Percentiles rank a stretch among this genome's conserved stretches.
phyloP scores from a whole-genome alignment of 2,888 invertebrate genomes.

The Cremastinae sp. region DNA sequence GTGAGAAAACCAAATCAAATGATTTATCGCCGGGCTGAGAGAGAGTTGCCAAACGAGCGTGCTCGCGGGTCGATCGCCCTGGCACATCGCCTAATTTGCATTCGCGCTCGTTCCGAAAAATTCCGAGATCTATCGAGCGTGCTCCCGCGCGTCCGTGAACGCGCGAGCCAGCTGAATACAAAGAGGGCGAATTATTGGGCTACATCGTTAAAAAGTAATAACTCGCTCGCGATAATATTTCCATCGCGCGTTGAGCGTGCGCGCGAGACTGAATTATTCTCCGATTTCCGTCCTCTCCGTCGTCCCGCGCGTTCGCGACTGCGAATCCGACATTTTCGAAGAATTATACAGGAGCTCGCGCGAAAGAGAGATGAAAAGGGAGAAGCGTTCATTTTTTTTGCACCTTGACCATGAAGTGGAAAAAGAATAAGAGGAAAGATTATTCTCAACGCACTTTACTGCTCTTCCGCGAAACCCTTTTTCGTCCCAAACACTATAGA shows the following conservation, averaged over 20 bases:
- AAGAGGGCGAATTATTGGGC: slow-evolving; percentile 28
- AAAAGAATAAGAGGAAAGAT: slow-evolving; percentile 8
- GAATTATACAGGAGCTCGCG: neutral
- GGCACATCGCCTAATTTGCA: slow-evolving; percentile 38
- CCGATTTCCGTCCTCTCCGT: neutral
- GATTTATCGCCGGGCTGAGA: slow-evolving; percentile 34
- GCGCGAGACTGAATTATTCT: slow-evolving; percentile 24
- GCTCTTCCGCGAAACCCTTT: slow-evolving; percentile 34
- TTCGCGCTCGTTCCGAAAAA: neutral
- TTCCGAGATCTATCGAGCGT: neutral
- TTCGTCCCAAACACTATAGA: slow-evolving; percentile 6
- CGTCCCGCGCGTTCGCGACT: slow-evolving; percentile 4
- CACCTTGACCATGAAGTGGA: slow-evolving; percentile 35
- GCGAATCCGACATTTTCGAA: slow-evolving; percentile 15
- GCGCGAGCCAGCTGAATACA: neutral
- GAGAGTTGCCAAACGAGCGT: slow-evolving; percentile 31
- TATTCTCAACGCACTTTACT: slow-evolving; percentile 13
- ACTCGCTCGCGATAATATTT: slow-evolving; percentile 23
- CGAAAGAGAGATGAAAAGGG: neutral
- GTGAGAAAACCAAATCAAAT: slow-evolving; percentile 16
- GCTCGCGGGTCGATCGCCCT: neutral
- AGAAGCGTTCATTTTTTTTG: slow-evolving; percentile 21
- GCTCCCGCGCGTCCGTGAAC: neutral
- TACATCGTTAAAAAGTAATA: slow-evolving; percentile 45
- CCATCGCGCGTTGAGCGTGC: slow-evolving; percentile 23